Evolutionary conservation across 2,113 vertebrate species (phyloP), one percentile per base, ranked within the genome.

Genomic region (Bujurquina vittata): DNA sequence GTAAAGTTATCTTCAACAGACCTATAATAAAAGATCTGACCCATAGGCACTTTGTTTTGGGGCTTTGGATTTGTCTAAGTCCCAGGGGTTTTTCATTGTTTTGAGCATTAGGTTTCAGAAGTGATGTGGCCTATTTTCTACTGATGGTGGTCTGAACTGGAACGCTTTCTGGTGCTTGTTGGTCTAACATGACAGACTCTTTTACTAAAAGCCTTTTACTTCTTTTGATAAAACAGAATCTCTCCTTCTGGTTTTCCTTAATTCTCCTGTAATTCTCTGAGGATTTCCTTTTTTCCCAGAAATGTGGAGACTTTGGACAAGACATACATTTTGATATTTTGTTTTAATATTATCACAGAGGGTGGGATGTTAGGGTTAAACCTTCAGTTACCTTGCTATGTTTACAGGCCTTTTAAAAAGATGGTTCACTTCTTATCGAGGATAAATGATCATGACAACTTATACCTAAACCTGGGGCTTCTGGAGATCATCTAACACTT

Each of bases 281-380:
- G 81, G 26, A 74, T 73, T 83, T 84, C 58, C 57, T 26, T 77
- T 65, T 54, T 83, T 84, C 29, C 74, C 62, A 77, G 49, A 85
- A 86, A 75, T 87, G 89, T 92, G 86, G 93, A 92, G 88, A 91
- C 84, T 93, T 91, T 94, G 92, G 89, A 92, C 90, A 90, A 89
- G 62, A 69, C 73, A 29, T 75, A 0, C 0, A 1, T 84, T 60
- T 79, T 56, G 23, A 74, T 84, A 7, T 60, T 69, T 5, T 29
- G n/a, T 29, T 69, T 83, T 37, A 40, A 59, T 73, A 7, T 22
- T 31, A 52, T 33, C 29, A 18, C 1, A 35, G 1, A 46, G 12
- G 43, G 10, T 46, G 10, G 43, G 12, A 46, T 12, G 43, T 15
- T 46, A 46, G 43, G 15, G 15, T 49, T 49, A 18, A 49, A 49